Base-by-base conservation (phyloP, 2,888 invertebrate species). In the Leptogaster cylindrica region DNA sequence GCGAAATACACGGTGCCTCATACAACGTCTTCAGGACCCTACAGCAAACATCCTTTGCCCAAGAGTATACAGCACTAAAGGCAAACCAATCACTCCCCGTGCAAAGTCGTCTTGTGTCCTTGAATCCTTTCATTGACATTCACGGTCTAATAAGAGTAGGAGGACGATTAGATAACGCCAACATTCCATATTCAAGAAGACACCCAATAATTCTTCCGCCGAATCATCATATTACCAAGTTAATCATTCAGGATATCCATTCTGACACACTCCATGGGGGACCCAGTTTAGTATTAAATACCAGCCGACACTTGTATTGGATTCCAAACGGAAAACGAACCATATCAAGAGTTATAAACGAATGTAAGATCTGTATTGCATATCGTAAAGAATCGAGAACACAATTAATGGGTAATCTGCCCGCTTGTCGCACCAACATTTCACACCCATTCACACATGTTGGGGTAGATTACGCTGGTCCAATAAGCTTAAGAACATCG, bases 191-290 rank as follows among this genome's bases (percentile, higher is more conserved):
- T 8, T 4, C 28, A 8, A 28, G 28, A 31, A 67, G 39, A 52
- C 52, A 67, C 50, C 63, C 69, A 14, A 52, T 48, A 8, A 67
- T 64, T 7, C 25, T 68, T 10, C 68, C 66, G 2, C 36, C 41
- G 16, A 50, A 64, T 33, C 64, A 64, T 39, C 55, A 52, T 27
- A 20, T 67, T 16, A 69, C 28, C 4, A 28, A 4, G 4, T 6
- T 28, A 28, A 28, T 8, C 8, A 28, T 28, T 8, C 5, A 28
- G 8, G 5, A 28, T 6, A 8, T 28, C 4, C 28, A 28, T 8
- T 6, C 4, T 8, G 28, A 28, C 28, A 28, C 28, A 8, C 28
- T 28, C 4, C 28, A 28, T 28, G 28, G 28, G 8, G 28, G 28
- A 28, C 5, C 8, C 4, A 28, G 28, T 6, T 28, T 28, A 28